Evolutionary conservation across 2,797 vertebrate genomes (phyloP).

Genomic region (Emys orbicularis): DNA sequence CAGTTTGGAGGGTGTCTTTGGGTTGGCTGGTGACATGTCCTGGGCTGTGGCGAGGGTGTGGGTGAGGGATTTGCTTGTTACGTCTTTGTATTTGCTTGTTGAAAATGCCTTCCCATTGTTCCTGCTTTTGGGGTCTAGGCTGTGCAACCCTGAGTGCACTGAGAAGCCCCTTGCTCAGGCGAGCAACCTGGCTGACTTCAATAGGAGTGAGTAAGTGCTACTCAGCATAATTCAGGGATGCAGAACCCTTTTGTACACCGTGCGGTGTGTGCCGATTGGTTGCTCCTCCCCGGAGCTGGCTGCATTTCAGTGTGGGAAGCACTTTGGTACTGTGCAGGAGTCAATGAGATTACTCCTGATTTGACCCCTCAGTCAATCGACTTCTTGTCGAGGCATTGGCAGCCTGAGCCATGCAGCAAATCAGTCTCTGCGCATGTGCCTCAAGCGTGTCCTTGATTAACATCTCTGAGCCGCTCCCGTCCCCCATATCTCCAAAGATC

Average conservation of each 20-base stretch:
- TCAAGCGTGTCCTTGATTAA: background rate
- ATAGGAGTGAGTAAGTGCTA: too few relatives aligned
- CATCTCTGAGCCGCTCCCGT: background rate
- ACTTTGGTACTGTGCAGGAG: too few relatives aligned
- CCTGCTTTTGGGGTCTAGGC: background rate
- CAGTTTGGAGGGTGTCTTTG: too few relatives aligned
- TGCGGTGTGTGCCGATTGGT: too few relatives aligned
- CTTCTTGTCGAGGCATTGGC: too few relatives aligned
- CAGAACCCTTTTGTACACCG: background rate
- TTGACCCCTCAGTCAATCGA: too few relatives aligned
- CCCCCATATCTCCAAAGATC: background rate
- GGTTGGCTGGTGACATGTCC: background rate
- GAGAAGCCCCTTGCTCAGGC: background rate
- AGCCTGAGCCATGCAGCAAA: background rate
- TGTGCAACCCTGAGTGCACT: background rate
- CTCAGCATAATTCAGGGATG: background rate
- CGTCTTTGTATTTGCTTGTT: too few relatives aligned
- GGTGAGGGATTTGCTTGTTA: background rate
- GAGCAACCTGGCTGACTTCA: background rate
- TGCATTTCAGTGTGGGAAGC: background rate
- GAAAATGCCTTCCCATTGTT: background rate
- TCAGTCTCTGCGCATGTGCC: background rate
- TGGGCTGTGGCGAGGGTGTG: background rate
- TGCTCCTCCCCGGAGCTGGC: background rate
- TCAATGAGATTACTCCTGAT: too few relatives aligned